Conservation (phyloP, 2,888 invertebrate genomes). For the Ochropleura plecta region DNA sequence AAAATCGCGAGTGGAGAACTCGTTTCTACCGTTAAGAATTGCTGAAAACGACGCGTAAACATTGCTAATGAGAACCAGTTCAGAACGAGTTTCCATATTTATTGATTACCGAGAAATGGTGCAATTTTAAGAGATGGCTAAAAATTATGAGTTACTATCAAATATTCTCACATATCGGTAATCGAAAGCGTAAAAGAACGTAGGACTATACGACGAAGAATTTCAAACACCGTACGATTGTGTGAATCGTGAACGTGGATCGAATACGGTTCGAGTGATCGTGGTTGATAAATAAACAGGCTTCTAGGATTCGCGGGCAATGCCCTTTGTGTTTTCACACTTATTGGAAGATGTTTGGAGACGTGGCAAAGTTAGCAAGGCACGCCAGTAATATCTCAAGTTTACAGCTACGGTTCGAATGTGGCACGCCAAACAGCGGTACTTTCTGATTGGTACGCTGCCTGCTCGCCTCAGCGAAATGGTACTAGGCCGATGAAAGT, state of each 20-base stretch:
- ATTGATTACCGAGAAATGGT: conserved; percentile 72
- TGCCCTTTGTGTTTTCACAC: conserved; percentile 76
- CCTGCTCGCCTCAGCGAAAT: conserved; percentile 80
- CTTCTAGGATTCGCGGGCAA: conserved; percentile 81
- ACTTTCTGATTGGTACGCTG: conserved; percentile 84
- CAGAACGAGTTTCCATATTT: conserved; percentile 76
- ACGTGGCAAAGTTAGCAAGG: conserved; percentile 39
- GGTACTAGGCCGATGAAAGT: conserved; percentile 82
- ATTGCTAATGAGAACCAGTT: conserved; percentile 75
- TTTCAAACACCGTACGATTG: conserved; percentile 85
- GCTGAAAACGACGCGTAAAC: conserved; percentile 84
- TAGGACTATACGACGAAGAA: conserved; percentile 78
- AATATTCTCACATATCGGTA: conserved; percentile 61
- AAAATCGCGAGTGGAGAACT: conserved; percentile 81
- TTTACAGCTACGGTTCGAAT: conserved; percentile 69
- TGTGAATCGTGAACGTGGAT: conserved; percentile 88
- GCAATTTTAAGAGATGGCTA: conserved; percentile 57
- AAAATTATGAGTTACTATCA: conserved; percentile 52
- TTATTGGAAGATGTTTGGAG: conserved; percentile 54
- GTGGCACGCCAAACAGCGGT: conserved; percentile 81
- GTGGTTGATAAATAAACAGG: conserved; percentile 84
- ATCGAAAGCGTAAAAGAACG: conserved; percentile 78
- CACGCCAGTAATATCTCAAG: conserved; percentile 37
- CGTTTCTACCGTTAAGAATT: conserved; percentile 86
- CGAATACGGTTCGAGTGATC: conserved; percentile 83